Percentiles rank a stretch among this genome's conserved stretches.
These are phyloP conservation scores for Neomorphus geoffroyi DNA, from an alignment of 2,797 vertebrate species.

Conservation along the genomic window DNA sequence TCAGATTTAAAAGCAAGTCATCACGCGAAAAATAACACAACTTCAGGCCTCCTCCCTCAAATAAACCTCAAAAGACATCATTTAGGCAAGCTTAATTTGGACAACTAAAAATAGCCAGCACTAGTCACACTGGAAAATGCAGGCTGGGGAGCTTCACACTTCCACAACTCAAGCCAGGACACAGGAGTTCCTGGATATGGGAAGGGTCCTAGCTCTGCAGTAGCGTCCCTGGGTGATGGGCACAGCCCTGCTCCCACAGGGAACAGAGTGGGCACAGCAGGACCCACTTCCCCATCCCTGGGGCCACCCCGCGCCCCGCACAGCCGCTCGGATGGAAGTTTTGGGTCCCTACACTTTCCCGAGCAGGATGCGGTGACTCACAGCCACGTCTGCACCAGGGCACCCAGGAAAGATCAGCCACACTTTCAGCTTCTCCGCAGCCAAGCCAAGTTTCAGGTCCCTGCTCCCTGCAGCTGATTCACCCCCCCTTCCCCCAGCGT, in stretches of 20 bases:
- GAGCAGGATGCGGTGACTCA: slow-evolving; percentile 37
- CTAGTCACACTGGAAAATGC: slow-evolving; percentile 42
- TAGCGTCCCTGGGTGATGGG: fast-evolving
- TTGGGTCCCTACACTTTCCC: neutral
- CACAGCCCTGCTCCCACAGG: fast-evolving
- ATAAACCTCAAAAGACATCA: slow-evolving; percentile 59
- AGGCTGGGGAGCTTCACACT: neutral
- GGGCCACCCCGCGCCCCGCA: neutral
- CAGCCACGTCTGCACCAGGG: slow-evolving; percentile 22
- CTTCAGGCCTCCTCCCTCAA: slow-evolving; percentile 52
- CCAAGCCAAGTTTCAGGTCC: neutral
- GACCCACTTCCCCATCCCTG: neutral
- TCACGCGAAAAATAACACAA: slow-evolving; percentile 46
- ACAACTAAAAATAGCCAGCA: slow-evolving; percentile 62
- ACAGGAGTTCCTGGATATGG: fast-evolving
- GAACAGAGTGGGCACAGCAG: neutral
- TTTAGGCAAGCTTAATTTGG: slow-evolving; percentile 42
- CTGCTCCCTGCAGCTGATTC: neutral
- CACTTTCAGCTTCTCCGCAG: neutral
- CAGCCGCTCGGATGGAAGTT: neutral
- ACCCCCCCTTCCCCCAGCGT: neutral
- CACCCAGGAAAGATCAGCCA: slow-evolving; percentile 27
- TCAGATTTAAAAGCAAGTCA: neutral
- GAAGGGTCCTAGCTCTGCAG: neutral
- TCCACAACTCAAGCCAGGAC: neutral